Evolutionary conservation across 23 tunicate genomes (phyloP).

Genomic region (Halocynthia roretzi): DNA sequence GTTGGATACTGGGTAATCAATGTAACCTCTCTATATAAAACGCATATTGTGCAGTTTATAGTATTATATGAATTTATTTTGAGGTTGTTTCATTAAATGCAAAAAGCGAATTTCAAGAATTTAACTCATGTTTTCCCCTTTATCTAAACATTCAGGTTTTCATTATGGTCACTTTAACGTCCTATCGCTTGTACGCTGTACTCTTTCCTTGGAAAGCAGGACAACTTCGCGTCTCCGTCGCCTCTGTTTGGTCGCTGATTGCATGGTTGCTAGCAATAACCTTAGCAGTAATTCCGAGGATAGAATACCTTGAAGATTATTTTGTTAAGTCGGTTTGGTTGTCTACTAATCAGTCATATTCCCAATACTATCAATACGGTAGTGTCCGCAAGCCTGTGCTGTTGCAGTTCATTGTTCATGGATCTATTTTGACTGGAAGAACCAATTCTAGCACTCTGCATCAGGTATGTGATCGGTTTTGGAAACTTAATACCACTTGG

Average conservation of each 20-base stretch:
- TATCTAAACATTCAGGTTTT: constrained; percentile 2
- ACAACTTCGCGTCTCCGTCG: background rate
- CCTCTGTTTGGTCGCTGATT: constrained; percentile 1
- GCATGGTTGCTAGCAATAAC: constrained; percentile 27
- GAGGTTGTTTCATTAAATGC: background rate
- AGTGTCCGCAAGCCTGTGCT: too few relatives aligned
- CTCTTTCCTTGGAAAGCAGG: constrained; percentile 32
- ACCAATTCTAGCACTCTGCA: too few relatives aligned
- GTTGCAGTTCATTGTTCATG: too few relatives aligned
- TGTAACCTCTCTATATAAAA: background rate
- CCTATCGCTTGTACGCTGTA: constrained; percentile 47
- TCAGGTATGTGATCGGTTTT: too few relatives aligned
- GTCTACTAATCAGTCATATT: background rate
- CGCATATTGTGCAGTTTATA: background rate
- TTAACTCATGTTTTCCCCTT: background rate
- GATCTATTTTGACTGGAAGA: too few relatives aligned
- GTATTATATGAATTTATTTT: background rate
- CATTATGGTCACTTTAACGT: constrained; percentile 37
- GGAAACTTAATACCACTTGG: too few relatives aligned
- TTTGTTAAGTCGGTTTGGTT: constrained; percentile 34
- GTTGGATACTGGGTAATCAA: background rate
- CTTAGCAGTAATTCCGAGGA: constrained; percentile 21
- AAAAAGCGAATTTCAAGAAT: background rate
- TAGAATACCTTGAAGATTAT: constrained; percentile 4
- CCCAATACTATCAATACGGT: too few relatives aligned